Evolutionary conservation across 2,797 vertebrate species (phyloP).

Genomic region (Sebastes melanostomus): DNA sequence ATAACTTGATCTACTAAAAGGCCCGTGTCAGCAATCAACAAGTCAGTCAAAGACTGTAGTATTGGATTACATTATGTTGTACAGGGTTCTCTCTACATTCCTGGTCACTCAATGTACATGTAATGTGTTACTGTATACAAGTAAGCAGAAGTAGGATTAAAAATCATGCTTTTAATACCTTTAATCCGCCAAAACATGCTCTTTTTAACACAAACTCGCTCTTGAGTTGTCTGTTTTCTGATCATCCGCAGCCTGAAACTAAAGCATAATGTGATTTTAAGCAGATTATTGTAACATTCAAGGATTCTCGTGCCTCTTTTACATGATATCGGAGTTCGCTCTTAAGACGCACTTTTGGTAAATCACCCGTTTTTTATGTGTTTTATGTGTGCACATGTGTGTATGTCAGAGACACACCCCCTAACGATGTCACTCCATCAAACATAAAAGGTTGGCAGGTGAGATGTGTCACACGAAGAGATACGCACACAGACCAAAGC

Average conservation of each 20-base stretch:
- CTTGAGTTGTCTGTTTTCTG: not conserved
- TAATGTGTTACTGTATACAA: not conserved
- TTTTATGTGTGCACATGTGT: not conserved
- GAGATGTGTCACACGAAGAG: conserved; percentile 8
- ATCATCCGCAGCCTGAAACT: conserved; percentile 1
- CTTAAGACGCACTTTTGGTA: not conserved
- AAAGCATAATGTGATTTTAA: not conserved
- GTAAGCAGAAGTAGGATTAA: not conserved
- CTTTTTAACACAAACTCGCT: not conserved
- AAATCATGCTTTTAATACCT: not conserved
- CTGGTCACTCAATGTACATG: not conserved
- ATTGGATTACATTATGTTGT: not conserved
- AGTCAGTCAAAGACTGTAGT: not conserved
- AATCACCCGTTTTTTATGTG: not conserved
- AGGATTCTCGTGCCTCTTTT: not conserved
- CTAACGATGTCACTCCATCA: conserved; percentile 10
- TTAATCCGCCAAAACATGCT: not conserved
- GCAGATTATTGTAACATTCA: not conserved
- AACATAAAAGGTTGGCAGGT: conserved; percentile 28
- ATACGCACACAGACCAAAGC: conserved; percentile 11
- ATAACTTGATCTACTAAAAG: not conserved
- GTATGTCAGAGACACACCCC: not conserved
- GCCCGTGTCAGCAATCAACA: not conserved
- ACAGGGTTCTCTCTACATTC: not conserved
- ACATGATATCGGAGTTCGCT: not conserved